A percentile compares a stretch with the other conserved stretches of the same genome.
Evolutionary conservation across 2,113 vertebrate genomes (phyloP).

Genomic region (Cyanoramphus novaezelandiae): DNA sequence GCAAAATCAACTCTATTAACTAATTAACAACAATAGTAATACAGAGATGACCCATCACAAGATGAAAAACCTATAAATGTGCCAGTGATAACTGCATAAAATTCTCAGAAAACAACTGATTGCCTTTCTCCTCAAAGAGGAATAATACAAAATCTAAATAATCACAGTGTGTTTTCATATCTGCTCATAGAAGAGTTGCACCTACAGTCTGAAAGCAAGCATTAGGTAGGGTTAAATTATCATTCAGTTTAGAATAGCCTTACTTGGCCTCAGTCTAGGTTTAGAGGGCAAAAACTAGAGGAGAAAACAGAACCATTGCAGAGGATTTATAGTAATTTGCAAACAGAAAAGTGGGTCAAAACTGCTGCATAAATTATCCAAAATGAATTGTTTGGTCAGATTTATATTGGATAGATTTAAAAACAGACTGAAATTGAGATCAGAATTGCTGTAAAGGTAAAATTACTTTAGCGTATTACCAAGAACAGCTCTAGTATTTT

Average conservation of each 20-base stretch:
- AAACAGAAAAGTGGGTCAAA: slow-evolving; percentile 42
- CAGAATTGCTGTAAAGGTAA: slow-evolving; percentile 12
- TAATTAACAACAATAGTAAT: not conserved
- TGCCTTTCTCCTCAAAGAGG: not conserved
- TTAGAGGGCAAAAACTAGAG: not conserved
- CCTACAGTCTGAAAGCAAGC: not conserved
- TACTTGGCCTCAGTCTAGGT: not conserved
- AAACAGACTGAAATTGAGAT: slow-evolving; percentile 19
- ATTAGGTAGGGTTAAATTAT: not conserved
- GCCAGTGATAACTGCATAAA: not conserved
- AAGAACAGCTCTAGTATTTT: not conserved
- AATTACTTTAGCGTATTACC: not conserved
- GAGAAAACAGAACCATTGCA: not conserved
- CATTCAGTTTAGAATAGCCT: not conserved
- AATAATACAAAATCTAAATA: not conserved
- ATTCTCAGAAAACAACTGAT: not conserved
- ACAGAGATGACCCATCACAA: not conserved
- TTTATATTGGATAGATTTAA: slow-evolving; percentile 6
- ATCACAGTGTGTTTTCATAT: not conserved
- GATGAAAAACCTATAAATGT: not conserved
- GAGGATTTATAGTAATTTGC: slow-evolving; percentile 33
- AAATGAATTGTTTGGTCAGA: slow-evolving; percentile 18
- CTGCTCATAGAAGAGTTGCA: not conserved
- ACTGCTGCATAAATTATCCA: slow-evolving; percentile 22
- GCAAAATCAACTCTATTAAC: not conserved